phyloP scores from a whole-genome alignment of 2,888 invertebrate species.

The Pristionchus maxplancki region DNA sequence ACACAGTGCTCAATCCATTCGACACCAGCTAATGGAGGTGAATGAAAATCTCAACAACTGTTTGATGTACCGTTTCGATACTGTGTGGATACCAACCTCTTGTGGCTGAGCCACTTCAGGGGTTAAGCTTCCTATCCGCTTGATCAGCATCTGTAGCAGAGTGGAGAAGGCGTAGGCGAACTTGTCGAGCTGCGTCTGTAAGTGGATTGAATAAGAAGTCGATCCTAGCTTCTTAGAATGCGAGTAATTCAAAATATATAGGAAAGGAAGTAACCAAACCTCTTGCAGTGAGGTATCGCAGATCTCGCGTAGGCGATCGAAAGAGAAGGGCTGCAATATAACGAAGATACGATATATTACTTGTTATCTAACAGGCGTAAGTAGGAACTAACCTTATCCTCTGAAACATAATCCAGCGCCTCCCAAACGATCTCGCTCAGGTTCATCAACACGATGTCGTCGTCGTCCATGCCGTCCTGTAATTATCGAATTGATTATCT shows the following conservation, averaged over 20 bases:
- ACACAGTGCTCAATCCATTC: no score
- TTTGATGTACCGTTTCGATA: no score
- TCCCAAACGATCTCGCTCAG: background rate
- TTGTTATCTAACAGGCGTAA: no score
- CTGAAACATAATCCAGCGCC: background rate
- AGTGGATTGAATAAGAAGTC: no score
- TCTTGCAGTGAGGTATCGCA: background rate
- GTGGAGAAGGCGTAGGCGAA: background rate
- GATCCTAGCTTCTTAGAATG: no score
- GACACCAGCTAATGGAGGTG: no score
- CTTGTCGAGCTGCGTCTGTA: background rate
- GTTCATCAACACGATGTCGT: background rate
- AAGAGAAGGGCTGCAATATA: background rate
- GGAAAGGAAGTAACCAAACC: no score
- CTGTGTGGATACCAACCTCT: no score
- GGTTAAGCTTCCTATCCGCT: background rate
- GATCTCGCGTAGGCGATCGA: background rate
- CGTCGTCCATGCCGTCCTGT: background rate
- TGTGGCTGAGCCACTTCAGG: no score
- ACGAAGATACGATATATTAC: no score
- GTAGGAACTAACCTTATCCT: background rate
- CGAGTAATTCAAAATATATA: no score
- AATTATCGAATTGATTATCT: background rate
- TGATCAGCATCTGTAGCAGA: background rate
- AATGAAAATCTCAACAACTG: no score